Base-by-base conservation (phyloP, 2,888 invertebrate genomes). In the Chloroclysta siterata region DNA sequence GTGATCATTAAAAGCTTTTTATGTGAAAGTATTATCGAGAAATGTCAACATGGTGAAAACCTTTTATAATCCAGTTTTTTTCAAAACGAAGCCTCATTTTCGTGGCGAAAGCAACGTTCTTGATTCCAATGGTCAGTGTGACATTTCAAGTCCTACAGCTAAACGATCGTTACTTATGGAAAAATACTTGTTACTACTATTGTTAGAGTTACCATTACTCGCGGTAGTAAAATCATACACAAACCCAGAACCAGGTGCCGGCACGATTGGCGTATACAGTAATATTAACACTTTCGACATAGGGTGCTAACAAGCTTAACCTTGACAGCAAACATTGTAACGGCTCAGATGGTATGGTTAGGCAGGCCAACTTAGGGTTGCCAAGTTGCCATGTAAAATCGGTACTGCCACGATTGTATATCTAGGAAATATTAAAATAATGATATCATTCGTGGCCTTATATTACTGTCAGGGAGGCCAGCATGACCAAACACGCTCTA, bases 281-380 rank as follows among this genome's bases (percentile, higher is more conserved):
- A 51, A 42, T 13, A 58, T 59, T 63, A 48, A 54, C 60, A 67
- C 68, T 62, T 71, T 61, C 56, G 36, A 58, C 58, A 47, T 17
- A 52, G 41, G 56, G 53, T 63, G 69, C 66, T 70, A 69, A 68
- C 55, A 52, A 62, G 57, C 47, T 53, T 58, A 63, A 60, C 72
- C 72, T 72, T 72, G 65, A 63, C 65, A 47, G 61, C 50, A 60
- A 65, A 65, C 63, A 65, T 52, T 62, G 61, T 64, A 66, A 67
- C 68, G 65, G 65, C 60, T 60, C 67, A 14, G 36, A 47, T 52
- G 41, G 39, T 52, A 11, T 42, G 15, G 46, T 29, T 61, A 36
- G n/a, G 11, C 41, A 36, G n/a, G 11, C 41, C n/a, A 6, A 46
- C 28, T 22, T 51, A 55, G 15, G 51, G 56, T 52, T 56, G 46